Percentiles rank a stretch among this genome's conserved stretches.
Evolutionary conservation across 2,113 vertebrate genomes (phyloP).

Genomic region (Oreochromis aureus): DNA sequence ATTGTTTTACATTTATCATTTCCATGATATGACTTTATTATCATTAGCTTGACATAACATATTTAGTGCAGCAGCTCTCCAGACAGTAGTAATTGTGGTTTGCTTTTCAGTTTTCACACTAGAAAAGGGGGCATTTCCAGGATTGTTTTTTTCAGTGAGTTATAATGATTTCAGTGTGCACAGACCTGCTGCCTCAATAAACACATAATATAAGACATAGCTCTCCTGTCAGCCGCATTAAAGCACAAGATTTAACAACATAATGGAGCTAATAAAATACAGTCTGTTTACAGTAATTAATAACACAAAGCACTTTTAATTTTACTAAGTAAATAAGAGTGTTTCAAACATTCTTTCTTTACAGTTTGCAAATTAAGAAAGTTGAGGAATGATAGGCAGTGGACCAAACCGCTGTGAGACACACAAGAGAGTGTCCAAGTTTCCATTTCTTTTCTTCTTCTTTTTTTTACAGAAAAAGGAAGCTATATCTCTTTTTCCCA

Average conservation of each 20-base stretch:
- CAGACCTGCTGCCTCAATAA: neutral
- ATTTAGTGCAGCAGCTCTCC: neutral
- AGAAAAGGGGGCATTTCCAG: neutral
- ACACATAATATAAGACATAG: neutral
- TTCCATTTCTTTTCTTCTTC: neutral
- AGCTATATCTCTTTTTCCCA: neutral
- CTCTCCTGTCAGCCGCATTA: neutral
- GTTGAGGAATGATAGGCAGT: neutral
- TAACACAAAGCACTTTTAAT: neutral
- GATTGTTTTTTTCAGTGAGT: neutral
- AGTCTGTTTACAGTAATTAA: neutral
- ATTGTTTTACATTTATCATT: neutral
- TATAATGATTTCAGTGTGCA: neutral
- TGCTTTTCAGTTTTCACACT: neutral
- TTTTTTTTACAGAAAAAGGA: neutral
- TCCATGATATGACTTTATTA: neutral
- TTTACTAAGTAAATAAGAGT: neutral
- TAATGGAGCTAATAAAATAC: neutral
- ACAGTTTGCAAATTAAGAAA: neutral
- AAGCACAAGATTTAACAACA: neutral
- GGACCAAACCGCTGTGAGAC: neutral
- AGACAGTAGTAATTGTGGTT: neutral
- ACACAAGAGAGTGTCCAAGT: neutral
- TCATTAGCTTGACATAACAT: neutral
- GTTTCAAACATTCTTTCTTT: neutral